Evolutionary conservation across 2,888 invertebrate genomes (phyloP), one percentile per base, ranked within the genome.

Genomic region (Notodromas monacha): DNA sequence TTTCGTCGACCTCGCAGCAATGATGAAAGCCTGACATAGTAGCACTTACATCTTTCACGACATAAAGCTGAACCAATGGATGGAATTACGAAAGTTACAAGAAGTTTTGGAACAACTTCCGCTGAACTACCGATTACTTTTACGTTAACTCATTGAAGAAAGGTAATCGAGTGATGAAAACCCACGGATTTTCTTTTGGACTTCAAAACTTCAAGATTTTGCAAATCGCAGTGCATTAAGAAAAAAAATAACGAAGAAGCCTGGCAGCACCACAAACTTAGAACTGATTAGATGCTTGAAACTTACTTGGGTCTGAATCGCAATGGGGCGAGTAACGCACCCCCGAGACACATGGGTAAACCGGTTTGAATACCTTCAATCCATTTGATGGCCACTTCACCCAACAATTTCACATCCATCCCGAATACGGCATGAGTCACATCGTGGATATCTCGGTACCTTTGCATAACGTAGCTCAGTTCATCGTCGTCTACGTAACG

Each of bases 361-460:
- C 65, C 68, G 8, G 72, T 74, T 52, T 99, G 96, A 33, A 92
- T 61, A 1, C 72, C 92, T 58, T 96, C 96, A 30, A 96, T 63
- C 81, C 89, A 89, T 54, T 96, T 96, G 4, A 96, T 73, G 8
- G 76, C 64, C 4, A 89, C 81, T 61, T 89, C 63, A 58, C 67
- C 63, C 16, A 84, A 53, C 76, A 84, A 77, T 41, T 73, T 73
- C 8, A 81, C 86, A 21, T 74, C 81, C 79, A 89, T 86, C 38
- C 66, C 65, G 26, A 92, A 58, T 12, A 72, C 56, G 1, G 84
- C 68, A 51, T 96, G 96, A 34, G 76, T 63, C 37, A 96, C 59
- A 54, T 96, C 96, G 49, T 96, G 96, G 5, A 74, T 69, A 55
- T 96, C 89, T 38, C 96, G 62, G 47, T 99, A 99, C 32, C 96